A percentile compares a stretch with the other conserved stretches of the same genome.
phyloP scores from a whole-genome alignment of 1,140 invertebrate genomes.

The Paraescarpia echinospica region DNA sequence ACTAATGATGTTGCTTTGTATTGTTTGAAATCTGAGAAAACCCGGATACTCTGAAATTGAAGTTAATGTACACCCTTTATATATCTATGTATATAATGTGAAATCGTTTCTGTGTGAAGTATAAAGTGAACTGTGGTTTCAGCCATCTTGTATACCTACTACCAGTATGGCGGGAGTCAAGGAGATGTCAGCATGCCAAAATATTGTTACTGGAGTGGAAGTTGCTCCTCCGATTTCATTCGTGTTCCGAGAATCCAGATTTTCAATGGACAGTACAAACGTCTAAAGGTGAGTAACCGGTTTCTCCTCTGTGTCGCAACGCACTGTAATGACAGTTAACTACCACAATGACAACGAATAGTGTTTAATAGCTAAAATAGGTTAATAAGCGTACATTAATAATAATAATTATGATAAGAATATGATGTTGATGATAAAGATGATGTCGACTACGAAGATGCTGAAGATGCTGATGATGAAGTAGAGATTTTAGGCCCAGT shows the following conservation, averaged over 20 bases:
- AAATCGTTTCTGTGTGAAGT: too few relatives aligned
- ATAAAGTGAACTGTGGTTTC: background rate
- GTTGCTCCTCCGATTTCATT: background rate
- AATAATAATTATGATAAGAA: background rate
- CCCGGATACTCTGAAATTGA: background rate
- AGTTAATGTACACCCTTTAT: too few relatives aligned
- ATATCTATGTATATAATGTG: too few relatives aligned
- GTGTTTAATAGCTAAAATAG: too few relatives aligned
- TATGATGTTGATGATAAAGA: too few relatives aligned
- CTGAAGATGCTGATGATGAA: too few relatives aligned
- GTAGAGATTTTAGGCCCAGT: too few relatives aligned
- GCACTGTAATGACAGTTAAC: too few relatives aligned
- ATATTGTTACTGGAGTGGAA: background rate
- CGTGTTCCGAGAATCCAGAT: background rate
- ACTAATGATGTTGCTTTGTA: too few relatives aligned
- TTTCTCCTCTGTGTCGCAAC: background rate
- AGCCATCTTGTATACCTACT: background rate
- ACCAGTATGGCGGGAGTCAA: background rate
- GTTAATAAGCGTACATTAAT: background rate
- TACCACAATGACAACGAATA: too few relatives aligned
- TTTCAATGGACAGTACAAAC: background rate
- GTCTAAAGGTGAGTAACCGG: background rate
- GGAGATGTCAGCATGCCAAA: background rate
- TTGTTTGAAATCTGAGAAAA: background rate
- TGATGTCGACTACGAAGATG: too few relatives aligned